Conservation (phyloP, 1,140 invertebrate genomes). For the Aphelinus certus region DNA sequence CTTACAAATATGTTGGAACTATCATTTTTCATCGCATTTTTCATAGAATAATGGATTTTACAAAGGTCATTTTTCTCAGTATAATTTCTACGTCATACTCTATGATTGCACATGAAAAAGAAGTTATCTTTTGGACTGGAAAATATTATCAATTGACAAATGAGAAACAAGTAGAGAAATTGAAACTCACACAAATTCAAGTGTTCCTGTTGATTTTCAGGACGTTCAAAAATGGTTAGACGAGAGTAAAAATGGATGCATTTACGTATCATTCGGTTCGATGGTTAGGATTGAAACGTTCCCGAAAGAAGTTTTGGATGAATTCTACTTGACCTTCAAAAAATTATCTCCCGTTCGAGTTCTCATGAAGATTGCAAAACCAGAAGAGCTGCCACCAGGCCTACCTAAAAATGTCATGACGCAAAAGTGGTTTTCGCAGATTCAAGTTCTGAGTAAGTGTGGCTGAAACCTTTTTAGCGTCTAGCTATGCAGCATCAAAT, state of each 20-base stretch:
- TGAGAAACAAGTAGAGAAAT: no score
- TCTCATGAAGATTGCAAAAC: conserved; percentile 50
- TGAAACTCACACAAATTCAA: no score
- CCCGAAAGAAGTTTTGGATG: conserved; percentile 44
- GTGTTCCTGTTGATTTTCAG: conserved; percentile 52
- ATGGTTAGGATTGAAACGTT: conserved; percentile 72
- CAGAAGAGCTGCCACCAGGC: conserved; percentile 52
- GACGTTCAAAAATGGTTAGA: conserved; percentile 74
- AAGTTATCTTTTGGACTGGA: background rate
- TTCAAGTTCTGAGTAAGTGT: conserved; percentile 59
- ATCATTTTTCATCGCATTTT: background rate
- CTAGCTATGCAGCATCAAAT: background rate
- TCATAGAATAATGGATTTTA: no score
- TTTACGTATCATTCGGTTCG: conserved; percentile 79
- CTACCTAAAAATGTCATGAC: conserved; percentile 71
- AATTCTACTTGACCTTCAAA: conserved; percentile 49
- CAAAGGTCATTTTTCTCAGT: no score
- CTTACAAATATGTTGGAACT: background rate
- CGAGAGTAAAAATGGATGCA: conserved; percentile 72
- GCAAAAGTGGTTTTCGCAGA: conserved; percentile 73
- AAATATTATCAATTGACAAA: background rate
- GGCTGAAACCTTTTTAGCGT: background rate
- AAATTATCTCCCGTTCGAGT: conserved; percentile 51
- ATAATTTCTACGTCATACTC: background rate
- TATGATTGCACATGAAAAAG: no score